phyloP scores from a whole-genome alignment of 2,888 invertebrate genomes.

The Blera fallax region DNA sequence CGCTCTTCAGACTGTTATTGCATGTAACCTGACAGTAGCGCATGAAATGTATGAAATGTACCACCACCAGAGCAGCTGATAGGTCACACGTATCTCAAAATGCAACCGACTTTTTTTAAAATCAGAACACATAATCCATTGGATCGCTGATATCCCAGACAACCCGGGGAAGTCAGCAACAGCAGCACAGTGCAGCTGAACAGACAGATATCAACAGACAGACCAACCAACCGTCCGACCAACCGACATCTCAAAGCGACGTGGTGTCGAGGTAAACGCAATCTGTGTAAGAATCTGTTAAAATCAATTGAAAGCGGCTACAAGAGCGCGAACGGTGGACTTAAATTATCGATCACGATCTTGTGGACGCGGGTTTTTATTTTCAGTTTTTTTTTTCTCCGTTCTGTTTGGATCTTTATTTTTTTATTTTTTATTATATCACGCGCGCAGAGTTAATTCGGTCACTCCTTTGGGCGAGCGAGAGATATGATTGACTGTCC shows the following conservation, averaged over 20 bases:
- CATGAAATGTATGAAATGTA: conserved; percentile 24
- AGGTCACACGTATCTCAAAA: conserved; percentile 66
- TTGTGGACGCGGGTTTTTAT: conserved; percentile 31
- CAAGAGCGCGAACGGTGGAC: conserved; percentile 60
- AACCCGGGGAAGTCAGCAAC: conserved; percentile 2
- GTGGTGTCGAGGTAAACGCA: conserved; percentile 60
- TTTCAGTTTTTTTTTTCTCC: conserved; percentile 8
- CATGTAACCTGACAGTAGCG: conserved; percentile 28
- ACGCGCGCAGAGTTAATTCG: conserved; percentile 60
- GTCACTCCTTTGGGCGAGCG: conserved; percentile 55
- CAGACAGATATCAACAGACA: conserved; percentile 14
- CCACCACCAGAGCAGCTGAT: conserved; percentile 47
- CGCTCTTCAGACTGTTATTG: not conserved
- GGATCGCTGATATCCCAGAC: conserved; percentile 27
- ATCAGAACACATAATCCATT: conserved; percentile 56
- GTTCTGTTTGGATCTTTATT: not conserved
- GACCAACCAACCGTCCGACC: conserved; percentile 8
- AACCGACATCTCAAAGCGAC: conserved; percentile 44
- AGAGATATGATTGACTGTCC: conserved; percentile 35
- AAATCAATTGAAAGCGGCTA: conserved; percentile 69
- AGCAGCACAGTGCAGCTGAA: not conserved
- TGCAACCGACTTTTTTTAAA: conserved; percentile 36
- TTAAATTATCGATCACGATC: conserved; percentile 72
- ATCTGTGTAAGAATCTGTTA: conserved; percentile 70
- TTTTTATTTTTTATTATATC: conserved; percentile 56